phyloP scores from a whole-genome alignment of 2,888 invertebrate species.

The Eristalinus sepulchralis region DNA sequence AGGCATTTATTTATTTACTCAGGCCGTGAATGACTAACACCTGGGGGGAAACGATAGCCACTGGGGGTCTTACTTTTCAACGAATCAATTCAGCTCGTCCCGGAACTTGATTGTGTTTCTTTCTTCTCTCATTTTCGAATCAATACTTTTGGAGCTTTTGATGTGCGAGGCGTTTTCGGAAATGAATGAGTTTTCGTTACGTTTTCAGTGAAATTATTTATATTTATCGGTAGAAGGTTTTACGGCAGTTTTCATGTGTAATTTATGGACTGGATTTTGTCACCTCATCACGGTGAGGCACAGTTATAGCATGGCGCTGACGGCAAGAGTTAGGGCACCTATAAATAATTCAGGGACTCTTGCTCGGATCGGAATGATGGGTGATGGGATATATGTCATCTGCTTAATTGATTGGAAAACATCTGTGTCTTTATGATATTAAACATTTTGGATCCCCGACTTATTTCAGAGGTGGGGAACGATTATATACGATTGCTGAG shows the following conservation, averaged over 20 bases:
- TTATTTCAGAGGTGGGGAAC: no score
- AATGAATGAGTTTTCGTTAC: neutral
- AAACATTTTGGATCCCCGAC: no score
- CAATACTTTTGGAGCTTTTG: neutral
- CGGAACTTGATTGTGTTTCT: neutral
- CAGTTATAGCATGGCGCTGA: neutral
- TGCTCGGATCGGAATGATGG: neutral
- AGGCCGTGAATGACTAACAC: neutral
- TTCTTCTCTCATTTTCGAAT: neutral
- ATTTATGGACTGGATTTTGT: neutral
- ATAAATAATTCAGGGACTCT: neutral
- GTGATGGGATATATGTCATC: neutral
- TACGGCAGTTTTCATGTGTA: neutral
- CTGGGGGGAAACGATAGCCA: neutral
- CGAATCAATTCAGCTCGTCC: neutral
- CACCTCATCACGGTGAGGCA: neutral
- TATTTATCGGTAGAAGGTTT: neutral
- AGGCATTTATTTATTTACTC: neutral
- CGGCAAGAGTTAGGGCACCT: neutral
- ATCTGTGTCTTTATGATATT: neutral
- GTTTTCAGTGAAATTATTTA: neutral
- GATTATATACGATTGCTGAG: no score
- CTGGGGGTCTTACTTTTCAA: neutral
- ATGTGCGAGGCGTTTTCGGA: neutral
- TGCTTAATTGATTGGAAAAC: neutral